phyloP scores from a whole-genome alignment of 2,888 invertebrate species.

The Ormyrus labotus region DNA sequence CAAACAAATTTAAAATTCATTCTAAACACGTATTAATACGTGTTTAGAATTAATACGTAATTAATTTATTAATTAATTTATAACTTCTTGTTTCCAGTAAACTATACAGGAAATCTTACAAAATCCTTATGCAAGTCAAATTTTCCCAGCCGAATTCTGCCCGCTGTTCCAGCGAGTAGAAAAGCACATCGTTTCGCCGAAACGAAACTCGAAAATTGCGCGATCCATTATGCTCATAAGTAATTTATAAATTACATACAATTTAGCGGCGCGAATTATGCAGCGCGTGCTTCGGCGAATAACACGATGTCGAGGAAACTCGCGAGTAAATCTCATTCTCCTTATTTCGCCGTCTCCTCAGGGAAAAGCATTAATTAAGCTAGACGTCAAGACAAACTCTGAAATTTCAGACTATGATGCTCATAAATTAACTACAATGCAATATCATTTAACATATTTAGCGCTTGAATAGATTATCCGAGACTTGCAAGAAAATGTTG shows the following conservation, averaged over 20 bases:
- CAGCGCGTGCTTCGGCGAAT: too few relatives aligned
- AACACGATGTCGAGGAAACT: background rate
- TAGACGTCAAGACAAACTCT: background rate
- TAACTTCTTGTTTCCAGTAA: too few relatives aligned
- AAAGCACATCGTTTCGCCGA: background rate
- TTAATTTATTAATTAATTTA: too few relatives aligned
- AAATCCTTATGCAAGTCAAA: too few relatives aligned
- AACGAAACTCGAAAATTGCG: conserved; percentile 5
- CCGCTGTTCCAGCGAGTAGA: background rate
- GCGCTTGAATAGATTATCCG: background rate
- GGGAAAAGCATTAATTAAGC: conserved; percentile 23
- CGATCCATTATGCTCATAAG: conserved; percentile 1
- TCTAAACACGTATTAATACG: too few relatives aligned
- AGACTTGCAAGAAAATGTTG: background rate
- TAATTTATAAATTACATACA: conserved; percentile 8
- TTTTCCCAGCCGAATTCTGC: background rate
- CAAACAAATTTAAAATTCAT: too few relatives aligned
- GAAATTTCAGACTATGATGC: conserved; percentile 20
- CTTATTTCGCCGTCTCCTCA: conserved; percentile 1
- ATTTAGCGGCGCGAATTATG: too few relatives aligned
- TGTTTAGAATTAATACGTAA: too few relatives aligned
- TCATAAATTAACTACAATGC: conserved; percentile 22
- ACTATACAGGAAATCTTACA: too few relatives aligned
- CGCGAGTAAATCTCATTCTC: conserved; percentile 12
- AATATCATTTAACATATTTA: conserved; percentile 23